Base-by-base conservation (phyloP, 2,888 invertebrate species). In the Pollenia amentaria region DNA sequence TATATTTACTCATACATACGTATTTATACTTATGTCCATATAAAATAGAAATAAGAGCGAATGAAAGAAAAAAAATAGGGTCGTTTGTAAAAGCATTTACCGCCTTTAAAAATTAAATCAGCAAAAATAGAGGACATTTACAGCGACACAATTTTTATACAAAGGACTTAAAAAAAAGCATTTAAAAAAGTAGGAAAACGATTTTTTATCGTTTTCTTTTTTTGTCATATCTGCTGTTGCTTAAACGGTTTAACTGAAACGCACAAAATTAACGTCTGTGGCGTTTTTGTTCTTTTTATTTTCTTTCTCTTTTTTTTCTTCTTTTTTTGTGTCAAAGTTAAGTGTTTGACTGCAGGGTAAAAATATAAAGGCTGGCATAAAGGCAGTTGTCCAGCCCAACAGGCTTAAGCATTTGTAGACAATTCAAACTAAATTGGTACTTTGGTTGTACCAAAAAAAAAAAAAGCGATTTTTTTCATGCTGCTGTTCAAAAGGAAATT, bases 41-140 rank as follows among this genome's bases (percentile, higher is more conserved):
- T 4, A 29, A 29, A 29, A 29, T 29, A 29, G 29, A 29, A 29
- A 29, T 29, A 29, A 29, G 29, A 29, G 29, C 4, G 29, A 60
- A 48, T 57, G 10, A 38, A 2, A 60, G 14, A 18, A 60, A 73
- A 18, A 65, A 72, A 60, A 55, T 18, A 67, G 79, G 57, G 57
- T 67, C 76, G 51, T 60, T 76, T 72, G 77, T 76, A 67, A 70
- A 62, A 72, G 70, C 78, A 84, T 84, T 29, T 78, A 83, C 89
- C 89, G 89, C 90, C 91, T 90, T 90, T 91, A 90, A 89, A 91
- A 92, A 91, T 91, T 91, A 91, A 92, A 91, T 92, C 90, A 91
- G 91, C 91, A 89, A 89, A 90, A 90, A 87, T 88, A 88, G 87
- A 69, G 69, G 83, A 85, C 83, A 75, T 72, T 73, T 77, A 67